Conservation (phyloP, 2,888 invertebrate genomes). For the Epinotia demarniana region DNA sequence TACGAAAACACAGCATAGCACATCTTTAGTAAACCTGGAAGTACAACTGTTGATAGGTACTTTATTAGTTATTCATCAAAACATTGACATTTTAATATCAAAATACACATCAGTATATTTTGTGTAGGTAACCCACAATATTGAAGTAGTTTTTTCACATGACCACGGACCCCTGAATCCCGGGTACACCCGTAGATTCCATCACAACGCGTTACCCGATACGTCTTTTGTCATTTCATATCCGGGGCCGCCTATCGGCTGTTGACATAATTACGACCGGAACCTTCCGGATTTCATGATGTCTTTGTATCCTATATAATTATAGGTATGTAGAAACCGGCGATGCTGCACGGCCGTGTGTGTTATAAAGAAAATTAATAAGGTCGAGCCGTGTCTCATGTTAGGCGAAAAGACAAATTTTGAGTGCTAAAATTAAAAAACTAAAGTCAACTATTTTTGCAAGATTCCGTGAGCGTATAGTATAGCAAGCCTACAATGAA, state of each 20-base stretch:
- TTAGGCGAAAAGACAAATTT: too few species aligned
- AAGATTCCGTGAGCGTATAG: too few species aligned
- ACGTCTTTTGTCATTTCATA: conserved; percentile 72
- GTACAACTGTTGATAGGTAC: too few species aligned
- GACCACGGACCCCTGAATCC: conserved; percentile 21
- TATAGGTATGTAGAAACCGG: not conserved
- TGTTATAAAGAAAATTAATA: not conserved
- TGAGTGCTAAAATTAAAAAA: too few species aligned
- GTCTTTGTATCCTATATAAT: conserved; percentile 26
- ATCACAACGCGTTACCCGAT: conserved; percentile 59
- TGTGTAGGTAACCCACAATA: too few species aligned
- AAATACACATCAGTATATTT: too few species aligned
- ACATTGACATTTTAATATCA: too few species aligned
- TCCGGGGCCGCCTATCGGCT: conserved; percentile 57
- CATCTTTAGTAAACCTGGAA: too few species aligned
- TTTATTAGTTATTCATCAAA: too few species aligned
- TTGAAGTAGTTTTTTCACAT: not conserved
- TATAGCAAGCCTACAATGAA: too few species aligned
- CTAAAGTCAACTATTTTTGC: too few species aligned
- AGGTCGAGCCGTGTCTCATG: not conserved
- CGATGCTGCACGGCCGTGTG: not conserved
- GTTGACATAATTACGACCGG: conserved; percentile 69
- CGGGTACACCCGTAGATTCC: conserved; percentile 50
- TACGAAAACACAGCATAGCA: too few species aligned
- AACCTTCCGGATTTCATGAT: conserved; percentile 45